Evolutionary conservation across 2,113 vertebrate species (phyloP).

Genomic region (Chrysochloris asiatica): DNA sequence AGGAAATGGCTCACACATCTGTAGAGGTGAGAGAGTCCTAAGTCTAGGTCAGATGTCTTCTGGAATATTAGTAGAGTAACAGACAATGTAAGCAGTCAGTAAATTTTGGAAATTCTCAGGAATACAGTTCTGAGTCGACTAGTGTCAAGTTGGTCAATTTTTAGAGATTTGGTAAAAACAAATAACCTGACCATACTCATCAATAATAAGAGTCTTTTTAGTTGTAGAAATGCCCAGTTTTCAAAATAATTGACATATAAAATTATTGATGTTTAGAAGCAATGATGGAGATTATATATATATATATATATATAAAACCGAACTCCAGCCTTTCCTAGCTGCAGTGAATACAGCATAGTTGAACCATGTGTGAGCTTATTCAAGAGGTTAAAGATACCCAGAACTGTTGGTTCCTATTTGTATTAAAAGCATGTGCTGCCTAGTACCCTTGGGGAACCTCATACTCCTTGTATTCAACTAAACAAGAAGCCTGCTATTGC

Average conservation of each 20-base stretch:
- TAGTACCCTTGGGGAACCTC: neutral
- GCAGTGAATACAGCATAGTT: neutral
- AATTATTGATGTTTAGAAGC: slow-evolving; percentile 40
- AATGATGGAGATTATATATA: neutral
- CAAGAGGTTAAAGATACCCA: neutral
- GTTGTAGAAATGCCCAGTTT: neutral
- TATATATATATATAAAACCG: neutral
- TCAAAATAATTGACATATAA: neutral
- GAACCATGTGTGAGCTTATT: neutral
- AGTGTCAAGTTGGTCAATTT: neutral
- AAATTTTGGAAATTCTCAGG: neutral
- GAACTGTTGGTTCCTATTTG: neutral
- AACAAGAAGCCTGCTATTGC: neutral
- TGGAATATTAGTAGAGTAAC: slow-evolving; percentile 10
- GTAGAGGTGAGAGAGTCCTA: too few species aligned
- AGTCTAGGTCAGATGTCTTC: too few species aligned
- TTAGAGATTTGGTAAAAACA: slow-evolving; percentile 51
- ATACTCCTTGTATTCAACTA: neutral
- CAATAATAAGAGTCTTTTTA: neutral
- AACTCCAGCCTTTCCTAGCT: neutral
- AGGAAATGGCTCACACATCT: too few species aligned
- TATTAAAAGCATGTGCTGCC: neutral
- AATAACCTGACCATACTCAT: neutral
- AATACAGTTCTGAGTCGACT: slow-evolving; percentile 51
- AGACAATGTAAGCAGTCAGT: neutral